Conservation (phyloP, 2,888 invertebrate genomes). For the Scaptomyza cyrtandrae region DNA sequence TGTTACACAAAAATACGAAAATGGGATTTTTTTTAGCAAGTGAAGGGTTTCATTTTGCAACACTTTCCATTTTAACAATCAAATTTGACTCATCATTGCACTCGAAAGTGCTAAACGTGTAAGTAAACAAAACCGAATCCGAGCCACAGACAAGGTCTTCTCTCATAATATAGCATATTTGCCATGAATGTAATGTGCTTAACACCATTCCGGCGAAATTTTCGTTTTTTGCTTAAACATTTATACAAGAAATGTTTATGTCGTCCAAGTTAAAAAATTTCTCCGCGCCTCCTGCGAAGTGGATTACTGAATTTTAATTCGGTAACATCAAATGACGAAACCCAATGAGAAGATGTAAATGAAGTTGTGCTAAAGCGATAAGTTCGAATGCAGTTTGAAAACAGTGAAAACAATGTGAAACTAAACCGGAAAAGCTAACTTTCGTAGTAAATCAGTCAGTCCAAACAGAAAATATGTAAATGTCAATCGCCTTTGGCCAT, state of each 20-base stretch:
- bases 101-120: slow-evolving; percentile 42
- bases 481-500: slow-evolving; percentile 18
- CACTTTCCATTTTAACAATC: slow-evolving; percentile 51
- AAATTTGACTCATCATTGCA: slow-evolving; percentile 20
- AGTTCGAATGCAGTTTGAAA: slow-evolving; percentile 37
- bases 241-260: slow-evolving; percentile 25
- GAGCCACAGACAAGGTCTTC: slow-evolving; percentile 3
- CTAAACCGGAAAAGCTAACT: slow-evolving; percentile 59
- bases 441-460: slow-evolving; percentile 15
- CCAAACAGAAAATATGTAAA: slow-evolving; percentile 34
- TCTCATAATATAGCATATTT: slow-evolving; percentile 14
- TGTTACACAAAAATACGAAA: slow-evolving; percentile 1
- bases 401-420: slow-evolving; percentile 51
- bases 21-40: neutral
- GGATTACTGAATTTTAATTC: slow-evolving; percentile 20
- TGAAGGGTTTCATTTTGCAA: slow-evolving; percentile 6
- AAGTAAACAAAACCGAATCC: slow-evolving; percentile 22
- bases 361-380: slow-evolving; percentile 32
- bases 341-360: slow-evolving; percentile 40
- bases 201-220: slow-evolving; percentile 59
- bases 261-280: slow-evolving; percentile 29
- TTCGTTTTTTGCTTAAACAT: slow-evolving; percentile 43
- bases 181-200: slow-evolving; percentile 36
- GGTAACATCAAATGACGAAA: slow-evolving; percentile 40
- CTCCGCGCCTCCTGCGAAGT: slow-evolving; percentile 17